These are phyloP conservation scores for Tricholaema leucomelas DNA, from an alignment of 2,113 vertebrate species.

Conservation along the genomic window DNA sequence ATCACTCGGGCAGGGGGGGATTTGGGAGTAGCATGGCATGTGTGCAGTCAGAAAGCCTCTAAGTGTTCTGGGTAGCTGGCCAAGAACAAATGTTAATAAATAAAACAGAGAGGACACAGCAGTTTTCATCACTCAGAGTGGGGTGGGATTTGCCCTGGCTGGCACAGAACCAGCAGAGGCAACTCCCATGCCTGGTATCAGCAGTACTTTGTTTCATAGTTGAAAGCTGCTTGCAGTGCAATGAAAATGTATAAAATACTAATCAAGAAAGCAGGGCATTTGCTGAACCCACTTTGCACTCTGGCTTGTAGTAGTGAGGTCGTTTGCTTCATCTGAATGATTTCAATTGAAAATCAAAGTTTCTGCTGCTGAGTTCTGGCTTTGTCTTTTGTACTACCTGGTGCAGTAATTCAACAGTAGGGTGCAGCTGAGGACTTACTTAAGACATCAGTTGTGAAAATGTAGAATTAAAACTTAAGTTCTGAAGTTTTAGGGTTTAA, in stretches of 20 bases:
- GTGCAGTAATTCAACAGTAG: neutral
- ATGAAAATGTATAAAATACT: neutral
- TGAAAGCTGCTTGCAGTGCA: neutral
- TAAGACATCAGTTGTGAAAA: neutral
- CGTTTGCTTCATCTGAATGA: neutral
- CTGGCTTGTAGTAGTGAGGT: neutral
- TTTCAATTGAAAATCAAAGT: neutral
- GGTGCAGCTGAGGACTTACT: neutral
- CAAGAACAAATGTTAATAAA: neutral
- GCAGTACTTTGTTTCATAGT: neutral
- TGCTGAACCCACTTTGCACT: neutral
- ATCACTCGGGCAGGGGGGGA: rapidly evolving
- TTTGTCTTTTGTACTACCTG: neutral
- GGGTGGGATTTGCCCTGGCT: neutral
- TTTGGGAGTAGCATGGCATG: rapidly evolving
- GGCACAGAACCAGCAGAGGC: neutral
- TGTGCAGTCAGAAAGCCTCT: neutral
- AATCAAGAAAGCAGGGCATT: neutral
- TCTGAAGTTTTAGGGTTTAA: neutral
- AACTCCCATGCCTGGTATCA: neutral
- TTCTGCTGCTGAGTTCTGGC: neutral
- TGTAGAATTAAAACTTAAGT: neutral
- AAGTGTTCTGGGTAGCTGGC: neutral
- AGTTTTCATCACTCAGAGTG: neutral
- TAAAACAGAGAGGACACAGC: neutral